Percentiles rank a stretch among this genome's conserved stretches.
Evolutionary conservation across 2,797 vertebrate species (phyloP).

Genomic region (Coendou prehensilis): DNA sequence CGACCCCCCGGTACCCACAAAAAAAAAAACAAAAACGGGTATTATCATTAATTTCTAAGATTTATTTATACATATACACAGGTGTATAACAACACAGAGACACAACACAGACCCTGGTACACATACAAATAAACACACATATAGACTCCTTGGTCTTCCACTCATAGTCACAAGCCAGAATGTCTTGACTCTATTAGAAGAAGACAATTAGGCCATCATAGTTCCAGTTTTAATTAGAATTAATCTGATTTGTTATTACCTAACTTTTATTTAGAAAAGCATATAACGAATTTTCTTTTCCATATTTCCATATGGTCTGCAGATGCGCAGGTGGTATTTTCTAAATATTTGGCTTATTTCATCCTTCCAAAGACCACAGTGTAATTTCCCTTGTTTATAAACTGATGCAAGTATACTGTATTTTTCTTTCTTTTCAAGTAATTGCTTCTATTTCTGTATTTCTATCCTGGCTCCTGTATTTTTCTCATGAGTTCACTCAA

Average conservation of each 20-base stretch:
- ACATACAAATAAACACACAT: background rate
- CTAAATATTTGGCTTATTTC: conserved; percentile 14
- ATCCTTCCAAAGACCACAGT: background rate
- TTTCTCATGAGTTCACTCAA: conserved; percentile 22
- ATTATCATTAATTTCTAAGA: background rate
- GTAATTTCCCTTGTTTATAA: conserved; percentile 47
- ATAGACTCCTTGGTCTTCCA: rapidly evolving
- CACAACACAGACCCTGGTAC: background rate
- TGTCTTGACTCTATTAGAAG: background rate
- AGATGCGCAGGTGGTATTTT: conserved; percentile 37
- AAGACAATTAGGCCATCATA: background rate
- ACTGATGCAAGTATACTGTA: background rate
- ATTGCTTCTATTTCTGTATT: conserved; percentile 35
- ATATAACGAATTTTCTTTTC: background rate
- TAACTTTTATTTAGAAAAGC: conserved; percentile 1
- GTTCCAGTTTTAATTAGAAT: conserved; percentile 33
- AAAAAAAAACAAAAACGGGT: no score
- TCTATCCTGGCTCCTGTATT: background rate
- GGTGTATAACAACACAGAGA: background rate
- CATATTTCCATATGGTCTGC: conserved; percentile 14
- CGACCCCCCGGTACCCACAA: no score
- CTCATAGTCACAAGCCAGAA: background rate
- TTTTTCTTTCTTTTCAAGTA: background rate
- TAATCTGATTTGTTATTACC: background rate
- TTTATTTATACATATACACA: background rate